Percentiles rank a stretch among this genome's conserved stretches.
Evolutionary conservation across 2,113 vertebrate species (phyloP).

Genomic region (Sapajus apella): DNA sequence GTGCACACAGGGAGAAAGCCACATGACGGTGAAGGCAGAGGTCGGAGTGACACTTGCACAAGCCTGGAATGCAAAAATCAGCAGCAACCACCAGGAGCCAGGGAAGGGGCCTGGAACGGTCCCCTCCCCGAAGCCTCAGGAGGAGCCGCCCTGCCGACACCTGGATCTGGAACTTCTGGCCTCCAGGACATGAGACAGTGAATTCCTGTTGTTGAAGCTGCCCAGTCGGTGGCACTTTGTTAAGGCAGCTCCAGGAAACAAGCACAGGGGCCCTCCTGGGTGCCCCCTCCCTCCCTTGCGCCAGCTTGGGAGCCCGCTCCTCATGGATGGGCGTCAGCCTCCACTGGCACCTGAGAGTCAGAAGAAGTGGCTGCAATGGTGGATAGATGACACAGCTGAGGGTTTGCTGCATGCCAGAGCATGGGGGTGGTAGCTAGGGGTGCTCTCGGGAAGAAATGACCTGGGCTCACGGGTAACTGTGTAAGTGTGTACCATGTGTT

Average conservation of each 20-base stretch:
- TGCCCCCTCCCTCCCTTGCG: neutral
- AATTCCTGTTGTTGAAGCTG: neutral
- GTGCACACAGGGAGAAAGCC: neutral
- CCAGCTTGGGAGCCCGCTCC: neutral
- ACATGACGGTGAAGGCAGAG: neutral
- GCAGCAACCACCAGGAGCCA: neutral
- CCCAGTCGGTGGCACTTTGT: neutral
- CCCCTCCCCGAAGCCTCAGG: neutral
- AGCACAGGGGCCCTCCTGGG: neutral
- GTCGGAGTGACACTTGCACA: no score
- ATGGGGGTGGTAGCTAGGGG: neutral
- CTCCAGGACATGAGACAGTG: neutral
- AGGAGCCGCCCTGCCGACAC: neutral
- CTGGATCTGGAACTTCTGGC: neutral
- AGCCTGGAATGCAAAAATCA: neutral
- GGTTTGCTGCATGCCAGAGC: neutral
- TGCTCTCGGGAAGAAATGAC: neutral
- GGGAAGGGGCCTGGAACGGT: neutral
- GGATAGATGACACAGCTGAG: neutral
- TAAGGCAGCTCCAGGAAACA: fast-evolving
- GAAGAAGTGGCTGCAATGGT: neutral
- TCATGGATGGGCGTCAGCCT: neutral
- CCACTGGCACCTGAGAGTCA: neutral
- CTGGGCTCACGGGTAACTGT: neutral
- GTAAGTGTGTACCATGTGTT: neutral